Conservation (phyloP, 2,888 invertebrate species). For the Teinopalpus imperialis region DNA sequence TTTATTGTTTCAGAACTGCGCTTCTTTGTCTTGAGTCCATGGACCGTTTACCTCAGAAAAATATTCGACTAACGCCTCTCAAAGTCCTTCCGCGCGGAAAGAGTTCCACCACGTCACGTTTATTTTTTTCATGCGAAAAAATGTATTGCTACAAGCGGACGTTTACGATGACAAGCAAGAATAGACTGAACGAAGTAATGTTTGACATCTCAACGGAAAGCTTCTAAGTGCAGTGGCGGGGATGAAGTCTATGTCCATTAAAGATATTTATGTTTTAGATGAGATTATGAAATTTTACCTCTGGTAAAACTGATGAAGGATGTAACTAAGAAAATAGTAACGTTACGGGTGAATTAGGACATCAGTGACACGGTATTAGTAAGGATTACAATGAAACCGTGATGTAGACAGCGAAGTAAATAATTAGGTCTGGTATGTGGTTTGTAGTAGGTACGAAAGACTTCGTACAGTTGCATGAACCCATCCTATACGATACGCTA, state of each 20-base stretch:
- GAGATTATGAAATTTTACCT: slow-evolving; percentile 1
- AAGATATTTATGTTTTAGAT: slow-evolving; percentile 27
- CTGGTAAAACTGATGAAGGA: slow-evolving; percentile 4
- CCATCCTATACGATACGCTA: too few relatives aligned
- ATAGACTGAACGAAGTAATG: slow-evolving; percentile 55
- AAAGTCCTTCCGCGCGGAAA: slow-evolving; percentile 38
- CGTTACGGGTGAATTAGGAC: too few relatives aligned
- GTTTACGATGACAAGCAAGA: slow-evolving; percentile 56
- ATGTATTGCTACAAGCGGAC: slow-evolving; percentile 44
- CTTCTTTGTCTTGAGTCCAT: slow-evolving; percentile 67
- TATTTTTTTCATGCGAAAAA: slow-evolving; percentile 41
- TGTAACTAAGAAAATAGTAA: not conserved
- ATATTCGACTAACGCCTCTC: slow-evolving; percentile 55
- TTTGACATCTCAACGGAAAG: slow-evolving; percentile 58
- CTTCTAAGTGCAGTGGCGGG: slow-evolving; percentile 63
- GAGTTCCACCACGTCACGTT: slow-evolving; percentile 49
- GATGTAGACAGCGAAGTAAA: slow-evolving; percentile 5
- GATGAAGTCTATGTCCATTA: slow-evolving; percentile 39
- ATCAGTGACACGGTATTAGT: too few relatives aligned
- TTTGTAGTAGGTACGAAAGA: slow-evolving; percentile 11
- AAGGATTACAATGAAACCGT: not conserved
- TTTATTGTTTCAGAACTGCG: slow-evolving; percentile 77
- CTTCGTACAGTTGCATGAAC: not conserved
- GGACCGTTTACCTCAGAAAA: slow-evolving; percentile 69
- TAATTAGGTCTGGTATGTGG: slow-evolving; percentile 5